phyloP scores from a whole-genome alignment of 2,113 vertebrate genomes.

The Plectropomus leopardus region DNA sequence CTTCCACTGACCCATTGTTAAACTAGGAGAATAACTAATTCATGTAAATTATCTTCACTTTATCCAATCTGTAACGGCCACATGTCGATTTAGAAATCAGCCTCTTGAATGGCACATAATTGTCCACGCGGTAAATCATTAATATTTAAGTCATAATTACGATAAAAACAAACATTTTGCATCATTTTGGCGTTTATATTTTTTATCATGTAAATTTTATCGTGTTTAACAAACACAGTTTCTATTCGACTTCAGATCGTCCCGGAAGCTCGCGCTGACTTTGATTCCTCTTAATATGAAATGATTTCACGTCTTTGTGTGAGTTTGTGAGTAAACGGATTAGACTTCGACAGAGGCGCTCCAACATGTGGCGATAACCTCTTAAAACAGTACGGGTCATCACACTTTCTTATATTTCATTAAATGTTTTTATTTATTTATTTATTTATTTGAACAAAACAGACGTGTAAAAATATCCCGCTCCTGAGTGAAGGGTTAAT shows the following conservation, averaged over 20 bases:
- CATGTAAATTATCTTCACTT: neutral
- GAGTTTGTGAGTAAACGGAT: slow-evolving; percentile 29
- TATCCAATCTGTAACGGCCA: slow-evolving; percentile 7
- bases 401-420: slow-evolving; percentile 21
- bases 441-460: neutral
- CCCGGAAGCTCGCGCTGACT: neutral
- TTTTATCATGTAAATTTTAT: neutral
- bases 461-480: neutral
- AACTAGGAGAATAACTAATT: neutral
- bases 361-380: slow-evolving; percentile 38
- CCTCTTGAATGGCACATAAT: neutral
- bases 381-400: slow-evolving; percentile 32
- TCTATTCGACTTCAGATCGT: slow-evolving; percentile 7
- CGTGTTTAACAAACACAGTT: neutral
- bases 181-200: neutral
- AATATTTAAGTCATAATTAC: slow-evolving; percentile 6
- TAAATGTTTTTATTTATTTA: neutral
- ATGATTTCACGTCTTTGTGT: slow-evolving; percentile 21
- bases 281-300: slow-evolving; percentile 46
- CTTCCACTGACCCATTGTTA: neutral
- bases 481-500: slow-evolving; percentile 7
- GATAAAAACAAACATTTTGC: neutral
- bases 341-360: slow-evolving; percentile 21
- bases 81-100: neutral
- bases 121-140: neutral